These are phyloP conservation scores for Pissodes strobi DNA, from an alignment of 1,140 invertebrate genomes.

Conservation along the genomic window DNA sequence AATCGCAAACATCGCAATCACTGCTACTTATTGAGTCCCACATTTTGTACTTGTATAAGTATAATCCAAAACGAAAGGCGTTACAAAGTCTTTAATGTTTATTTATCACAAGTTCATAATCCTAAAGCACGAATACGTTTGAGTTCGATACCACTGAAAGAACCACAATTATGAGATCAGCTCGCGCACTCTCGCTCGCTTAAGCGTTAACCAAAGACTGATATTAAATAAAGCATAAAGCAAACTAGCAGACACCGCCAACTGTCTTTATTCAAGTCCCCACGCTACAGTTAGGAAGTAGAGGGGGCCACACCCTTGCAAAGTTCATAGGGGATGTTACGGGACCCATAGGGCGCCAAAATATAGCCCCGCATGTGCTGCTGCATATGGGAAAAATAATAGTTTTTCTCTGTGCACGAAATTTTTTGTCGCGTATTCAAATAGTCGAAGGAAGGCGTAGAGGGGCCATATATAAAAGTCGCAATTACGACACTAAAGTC, in stretches of 20 bases:
- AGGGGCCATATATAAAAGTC: too few relatives aligned
- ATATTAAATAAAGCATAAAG: too few relatives aligned
- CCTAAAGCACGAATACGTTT: conserved; percentile 19
- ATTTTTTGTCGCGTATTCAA: too few relatives aligned
- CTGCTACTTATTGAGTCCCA: conserved; percentile 38
- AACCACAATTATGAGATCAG: conserved; percentile 18
- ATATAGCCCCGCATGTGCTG: conserved; percentile 24
- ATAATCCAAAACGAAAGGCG: conserved; percentile 27
- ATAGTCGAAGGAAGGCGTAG: too few relatives aligned
- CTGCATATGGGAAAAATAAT: conserved; percentile 25
- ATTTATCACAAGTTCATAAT: conserved; percentile 31
- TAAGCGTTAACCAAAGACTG: too few relatives aligned
- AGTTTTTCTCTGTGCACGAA: not conserved
- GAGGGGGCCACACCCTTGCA: conserved; percentile 39
- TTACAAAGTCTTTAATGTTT: conserved; percentile 13
- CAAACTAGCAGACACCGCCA: conserved; percentile 30
- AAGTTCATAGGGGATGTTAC: conserved; percentile 34
- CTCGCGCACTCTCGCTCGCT: too few relatives aligned
- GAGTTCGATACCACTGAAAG: conserved; percentile 9
- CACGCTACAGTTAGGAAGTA: conserved; percentile 41
- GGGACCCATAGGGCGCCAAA: conserved; percentile 40
- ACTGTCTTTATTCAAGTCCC: conserved; percentile 39
- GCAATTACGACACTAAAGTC: too few relatives aligned
- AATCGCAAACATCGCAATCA: conserved; percentile 41
- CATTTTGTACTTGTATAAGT: conserved; percentile 30